phyloP scores from a whole-genome alignment of 2,797 vertebrate species.

The Aldrovandia affinis region DNA sequence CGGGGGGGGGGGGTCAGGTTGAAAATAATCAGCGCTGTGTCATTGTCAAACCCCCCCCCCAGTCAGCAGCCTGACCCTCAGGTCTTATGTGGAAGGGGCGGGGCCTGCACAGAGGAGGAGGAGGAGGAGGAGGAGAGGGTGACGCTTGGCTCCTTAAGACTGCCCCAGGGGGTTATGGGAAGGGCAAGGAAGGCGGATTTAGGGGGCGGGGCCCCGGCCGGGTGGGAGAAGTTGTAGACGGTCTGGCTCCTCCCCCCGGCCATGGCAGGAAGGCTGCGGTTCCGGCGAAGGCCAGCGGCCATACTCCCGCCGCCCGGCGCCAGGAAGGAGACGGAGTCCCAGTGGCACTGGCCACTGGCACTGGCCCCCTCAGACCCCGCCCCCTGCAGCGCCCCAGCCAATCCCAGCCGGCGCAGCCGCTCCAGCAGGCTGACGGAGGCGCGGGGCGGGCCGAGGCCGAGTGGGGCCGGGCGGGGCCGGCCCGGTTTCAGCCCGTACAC shows the following conservation, averaged over 20 bases:
- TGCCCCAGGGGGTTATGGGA: slow-evolving; percentile 76
- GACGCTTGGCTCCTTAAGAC: slow-evolving; percentile 68
- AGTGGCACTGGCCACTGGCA: slow-evolving; percentile 60
- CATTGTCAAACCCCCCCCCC: background rate
- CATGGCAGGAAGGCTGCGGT: slow-evolving; percentile 92
- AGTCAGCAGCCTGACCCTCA: background rate
- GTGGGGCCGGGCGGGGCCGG: slow-evolving; percentile 70
- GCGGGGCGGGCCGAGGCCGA: slow-evolving; percentile 54
- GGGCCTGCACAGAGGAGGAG: slow-evolving; percentile 48
- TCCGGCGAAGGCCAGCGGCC: slow-evolving; percentile 87
- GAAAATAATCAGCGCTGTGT: background rate
- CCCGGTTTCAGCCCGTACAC: slow-evolving; percentile 85
- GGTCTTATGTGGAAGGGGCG: background rate
- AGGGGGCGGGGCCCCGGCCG: slow-evolving; percentile 61
- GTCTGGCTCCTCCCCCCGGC: slow-evolving; percentile 74
- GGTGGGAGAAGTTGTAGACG: slow-evolving; percentile 65
- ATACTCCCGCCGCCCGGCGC: slow-evolving; percentile 82
- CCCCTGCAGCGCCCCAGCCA: slow-evolving; percentile 79
- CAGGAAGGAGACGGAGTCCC: slow-evolving; percentile 81
- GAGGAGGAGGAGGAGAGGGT: slow-evolving; percentile 42
- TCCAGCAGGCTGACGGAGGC: slow-evolving; percentile 81
- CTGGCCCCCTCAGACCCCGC: slow-evolving; percentile 54
- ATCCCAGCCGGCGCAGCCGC: slow-evolving; percentile 86
- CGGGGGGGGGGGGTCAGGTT: background rate
- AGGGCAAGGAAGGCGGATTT: slow-evolving; percentile 78